These are phyloP conservation scores for Scaptomyza polygonia DNA, from an alignment of 2,888 invertebrate species.

Conservation along the genomic window DNA sequence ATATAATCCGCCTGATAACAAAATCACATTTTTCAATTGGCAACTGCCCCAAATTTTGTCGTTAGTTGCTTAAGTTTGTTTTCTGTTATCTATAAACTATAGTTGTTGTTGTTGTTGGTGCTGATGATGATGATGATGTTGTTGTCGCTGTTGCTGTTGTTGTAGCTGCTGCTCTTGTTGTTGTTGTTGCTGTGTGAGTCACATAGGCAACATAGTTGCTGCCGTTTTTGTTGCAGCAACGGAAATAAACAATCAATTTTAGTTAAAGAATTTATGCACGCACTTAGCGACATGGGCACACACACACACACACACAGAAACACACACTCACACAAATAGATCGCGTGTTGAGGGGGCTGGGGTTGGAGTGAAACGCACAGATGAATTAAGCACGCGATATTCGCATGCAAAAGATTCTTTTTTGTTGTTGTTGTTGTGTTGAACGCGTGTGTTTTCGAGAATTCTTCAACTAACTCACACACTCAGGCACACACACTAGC, in stretches of 20 bases:
- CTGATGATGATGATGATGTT: conserved; percentile 36
- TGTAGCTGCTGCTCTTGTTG: conserved; percentile 28
- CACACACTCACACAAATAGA: conserved; percentile 19
- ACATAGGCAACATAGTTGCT: conserved; percentile 48
- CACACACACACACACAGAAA: conserved; percentile 16
- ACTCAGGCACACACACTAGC: conserved; percentile 22
- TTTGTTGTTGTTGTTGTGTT: background rate
- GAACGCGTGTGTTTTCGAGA: conserved; percentile 45
- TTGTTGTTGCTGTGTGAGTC: conserved; percentile 47
- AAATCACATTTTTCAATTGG: conserved; percentile 75
- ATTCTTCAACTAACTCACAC: conserved; percentile 33
- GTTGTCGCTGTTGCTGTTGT: conserved; percentile 31
- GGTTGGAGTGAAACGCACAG: conserved; percentile 16
- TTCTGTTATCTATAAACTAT: conserved; percentile 63
- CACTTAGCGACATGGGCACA: conserved; percentile 57
- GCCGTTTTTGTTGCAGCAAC: conserved; percentile 58
- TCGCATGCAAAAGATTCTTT: conserved; percentile 54
- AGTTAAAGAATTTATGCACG: conserved; percentile 76
- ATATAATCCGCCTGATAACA: conserved; percentile 64
- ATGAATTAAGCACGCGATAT: conserved; percentile 60
- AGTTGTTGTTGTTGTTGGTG: conserved; percentile 33
- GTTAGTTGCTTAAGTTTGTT: conserved; percentile 55
- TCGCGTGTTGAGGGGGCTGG: too few species aligned
- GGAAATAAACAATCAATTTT: conserved; percentile 80
- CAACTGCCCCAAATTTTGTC: conserved; percentile 74